Conservation (phyloP, 2,113 vertebrate genomes). For the Phodopus roborovskii region DNA sequence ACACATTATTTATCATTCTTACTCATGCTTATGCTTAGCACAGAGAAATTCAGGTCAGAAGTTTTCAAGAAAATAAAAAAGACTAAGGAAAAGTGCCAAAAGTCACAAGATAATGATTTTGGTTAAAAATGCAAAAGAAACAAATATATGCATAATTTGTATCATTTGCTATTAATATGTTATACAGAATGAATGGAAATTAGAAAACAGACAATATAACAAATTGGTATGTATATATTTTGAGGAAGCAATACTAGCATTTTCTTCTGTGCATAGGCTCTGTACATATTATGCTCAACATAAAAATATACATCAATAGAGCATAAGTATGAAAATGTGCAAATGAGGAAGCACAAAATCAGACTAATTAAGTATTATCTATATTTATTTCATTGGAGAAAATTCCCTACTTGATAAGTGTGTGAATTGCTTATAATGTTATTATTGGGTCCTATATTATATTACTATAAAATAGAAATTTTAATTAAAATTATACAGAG, state of each 20-base stretch:
- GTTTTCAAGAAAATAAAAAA: not conserved
- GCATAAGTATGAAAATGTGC: slow-evolving; percentile 2
- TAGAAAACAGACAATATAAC: not conserved
- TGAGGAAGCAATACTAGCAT: not conserved
- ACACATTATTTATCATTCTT: not conserved
- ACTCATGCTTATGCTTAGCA: not conserved
- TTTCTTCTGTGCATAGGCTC: not conserved
- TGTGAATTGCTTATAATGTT: not conserved
- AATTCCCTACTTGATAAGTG: not conserved
- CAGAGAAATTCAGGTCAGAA: not conserved
- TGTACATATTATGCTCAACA: not conserved
- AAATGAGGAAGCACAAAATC: not conserved
- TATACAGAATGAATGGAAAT: not conserved
- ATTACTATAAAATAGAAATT: not conserved
- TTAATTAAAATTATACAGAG: not conserved
- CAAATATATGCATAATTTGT: not conserved
- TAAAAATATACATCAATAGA: not conserved
- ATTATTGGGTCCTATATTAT: not conserved
- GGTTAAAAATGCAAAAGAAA: not conserved
- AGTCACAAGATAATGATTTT: not conserved
- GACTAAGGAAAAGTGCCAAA: not conserved
- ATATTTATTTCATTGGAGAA: not conserved
- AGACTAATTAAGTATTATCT: slow-evolving; percentile 5
- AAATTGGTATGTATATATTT: not conserved
- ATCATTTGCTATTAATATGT: not conserved